A percentile compares a stretch with the other conserved stretches of the same genome.
phyloP scores from a whole-genome alignment of 2,113 vertebrate genomes.

The Rhinolophus sinicus region DNA sequence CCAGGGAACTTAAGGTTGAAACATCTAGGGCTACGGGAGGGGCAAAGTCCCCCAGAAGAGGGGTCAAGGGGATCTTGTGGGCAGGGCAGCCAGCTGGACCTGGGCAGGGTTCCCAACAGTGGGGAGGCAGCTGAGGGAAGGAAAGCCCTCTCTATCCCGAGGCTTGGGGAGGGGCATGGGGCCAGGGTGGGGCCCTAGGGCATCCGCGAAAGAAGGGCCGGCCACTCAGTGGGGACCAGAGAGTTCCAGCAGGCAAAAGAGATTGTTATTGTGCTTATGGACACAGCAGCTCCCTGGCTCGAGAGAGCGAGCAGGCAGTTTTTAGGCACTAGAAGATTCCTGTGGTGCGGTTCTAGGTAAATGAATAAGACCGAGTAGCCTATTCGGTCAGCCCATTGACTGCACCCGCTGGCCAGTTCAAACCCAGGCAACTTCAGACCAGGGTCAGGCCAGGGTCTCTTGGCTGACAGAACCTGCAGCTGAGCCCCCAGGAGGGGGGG shows the following conservation, averaged over 20 bases:
- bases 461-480: neutral
- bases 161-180: neutral
- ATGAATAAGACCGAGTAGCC: constrained; percentile 80
- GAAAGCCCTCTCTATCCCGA: neutral
- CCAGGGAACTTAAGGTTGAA: neutral
- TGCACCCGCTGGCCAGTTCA: constrained; percentile 59
- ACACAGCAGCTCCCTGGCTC: constrained; percentile 87
- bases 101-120: neutral
- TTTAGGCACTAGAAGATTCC: constrained; percentile 90
- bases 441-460: neutral
- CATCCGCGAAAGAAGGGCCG: neutral
- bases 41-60: neutral
- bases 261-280: constrained; percentile 88
- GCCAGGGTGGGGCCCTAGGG: neutral
- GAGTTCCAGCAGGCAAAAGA: constrained; percentile 68
- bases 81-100: neutral
- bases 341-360: constrained; percentile 82
- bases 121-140: neutral
- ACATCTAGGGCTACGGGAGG: neutral
- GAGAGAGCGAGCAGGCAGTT: constrained; percentile 83
- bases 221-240: constrained; percentile 39
- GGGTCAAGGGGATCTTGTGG: neutral
- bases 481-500: constrained; percentile 3
- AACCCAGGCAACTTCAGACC: constrained; percentile 48
- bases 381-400: constrained; percentile 73